Evolutionary conservation across 2,113 vertebrate species (phyloP).

Genomic region (Perca schrenkii): DNA sequence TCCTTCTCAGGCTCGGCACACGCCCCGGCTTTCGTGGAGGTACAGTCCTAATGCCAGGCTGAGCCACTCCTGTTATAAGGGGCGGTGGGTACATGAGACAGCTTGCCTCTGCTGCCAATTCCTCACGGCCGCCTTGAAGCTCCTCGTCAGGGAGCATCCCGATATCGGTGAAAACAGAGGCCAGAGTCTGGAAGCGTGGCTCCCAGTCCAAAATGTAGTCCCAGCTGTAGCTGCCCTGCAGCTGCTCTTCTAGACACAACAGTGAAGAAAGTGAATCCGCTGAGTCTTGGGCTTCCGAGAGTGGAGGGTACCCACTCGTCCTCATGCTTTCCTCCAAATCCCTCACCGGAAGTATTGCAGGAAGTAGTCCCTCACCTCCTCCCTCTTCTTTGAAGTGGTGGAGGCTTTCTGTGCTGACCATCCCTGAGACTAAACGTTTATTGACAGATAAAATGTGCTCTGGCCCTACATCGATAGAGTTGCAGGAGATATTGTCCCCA

Average conservation of each 20-base stretch:
- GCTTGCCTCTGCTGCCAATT: constrained; percentile 79
- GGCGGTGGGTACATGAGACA: constrained; percentile 89
- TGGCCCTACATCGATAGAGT: constrained; percentile 81
- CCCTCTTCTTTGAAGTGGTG: constrained; percentile 80
- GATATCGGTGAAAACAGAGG: constrained; percentile 92
- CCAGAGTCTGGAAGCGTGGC: constrained; percentile 89
- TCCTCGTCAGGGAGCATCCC: constrained; percentile 90
- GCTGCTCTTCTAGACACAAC: constrained; percentile 73
- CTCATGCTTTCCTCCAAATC: constrained; percentile 74
- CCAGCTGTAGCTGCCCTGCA: constrained; percentile 80
- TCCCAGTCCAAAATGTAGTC: constrained; percentile 89
- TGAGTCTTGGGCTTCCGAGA: constrained; percentile 70
- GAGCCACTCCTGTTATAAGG: constrained; percentile 91
- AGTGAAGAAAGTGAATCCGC: constrained; percentile 76
- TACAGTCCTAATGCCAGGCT: constrained; percentile 90
- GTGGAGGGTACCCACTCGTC: constrained; percentile 71
- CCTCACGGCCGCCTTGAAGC: constrained; percentile 65
- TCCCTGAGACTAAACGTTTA: constrained; percentile 56
- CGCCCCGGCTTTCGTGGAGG: constrained; percentile 83
- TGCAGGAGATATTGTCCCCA: constrained; percentile 85
- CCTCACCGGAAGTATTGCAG: constrained; percentile 70
- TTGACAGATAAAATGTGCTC: constrained; percentile 49
- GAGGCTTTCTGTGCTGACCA: constrained; percentile 79
- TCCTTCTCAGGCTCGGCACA: constrained; percentile 63
- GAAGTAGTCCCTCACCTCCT: constrained; percentile 75